Evolutionary conservation across 2,888 invertebrate species (phyloP), one percentile per base, ranked within the genome.

Genomic region (Galerucella calmariensis): DNA sequence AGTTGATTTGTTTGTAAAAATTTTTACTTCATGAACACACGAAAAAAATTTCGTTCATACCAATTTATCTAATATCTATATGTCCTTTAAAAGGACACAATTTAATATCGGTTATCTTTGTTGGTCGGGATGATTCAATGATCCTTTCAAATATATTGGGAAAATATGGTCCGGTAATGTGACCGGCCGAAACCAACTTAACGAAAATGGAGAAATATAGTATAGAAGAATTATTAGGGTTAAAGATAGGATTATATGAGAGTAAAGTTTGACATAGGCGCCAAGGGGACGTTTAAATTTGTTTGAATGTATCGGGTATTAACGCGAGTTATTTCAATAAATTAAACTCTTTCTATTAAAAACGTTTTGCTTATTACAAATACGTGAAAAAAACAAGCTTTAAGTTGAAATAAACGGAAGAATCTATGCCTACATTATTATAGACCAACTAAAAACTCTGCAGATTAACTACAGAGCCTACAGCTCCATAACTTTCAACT

Each of bases 31-130:
- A 35, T 35, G 35, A 6, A 6, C 35, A 35, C 35, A 35, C 35
- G 35, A 35, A 35, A 35, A 27, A 5, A 5, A 35, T 35, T 35
- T 51, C 51, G n/a, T 14, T 51, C 3, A 71, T 65, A 62, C 67
- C 77, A 59, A 77, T 77, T 71, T 69, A 69, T 71, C 75, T 75
- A 73, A 75, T 75, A 41, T 72, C 73, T 71, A 61, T 77, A 51
- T 73, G 20, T 41, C 51, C 51, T 67, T 69, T 51, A 41, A 51
- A 51, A 59, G 51, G 62, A 75, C 69, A 69, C 61, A 66, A 75
- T 75, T 74, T 69, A 74, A 75, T 75, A 69, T 75, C 67, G 62
- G 71, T 71, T 68, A 68, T 72, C 67, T 71, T 71, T 58, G 41
- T 65, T 63, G 69, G 73, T 63, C 58, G 27, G 65, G 65, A 73